A percentile compares a stretch with the other conserved stretches of the same genome.
Evolutionary conservation across 1,140 invertebrate species (phyloP).

Genomic region (Mesaphorura yosii): DNA sequence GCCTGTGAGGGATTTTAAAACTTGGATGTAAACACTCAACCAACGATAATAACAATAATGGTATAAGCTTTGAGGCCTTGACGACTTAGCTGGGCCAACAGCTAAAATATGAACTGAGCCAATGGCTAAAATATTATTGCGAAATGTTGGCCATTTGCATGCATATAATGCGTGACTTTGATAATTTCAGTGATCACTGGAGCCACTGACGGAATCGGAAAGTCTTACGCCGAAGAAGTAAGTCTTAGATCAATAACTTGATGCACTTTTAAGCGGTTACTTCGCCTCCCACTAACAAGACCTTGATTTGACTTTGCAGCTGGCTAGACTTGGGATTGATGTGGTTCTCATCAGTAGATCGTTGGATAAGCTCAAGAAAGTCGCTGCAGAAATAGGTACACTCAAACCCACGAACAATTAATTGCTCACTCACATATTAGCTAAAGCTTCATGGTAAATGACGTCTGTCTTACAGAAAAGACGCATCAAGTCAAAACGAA

Average conservation of each 20-base stretch:
- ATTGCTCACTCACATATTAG: background rate
- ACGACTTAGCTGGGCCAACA: too few species aligned
- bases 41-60: too few species aligned
- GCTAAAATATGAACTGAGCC: too few species aligned
- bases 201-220: slow-evolving; percentile 84
- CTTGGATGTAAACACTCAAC: too few species aligned
- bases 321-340: slow-evolving; percentile 70
- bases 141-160: background rate
- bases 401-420: too few species aligned
- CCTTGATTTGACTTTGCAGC: slow-evolving; percentile 40
- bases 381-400: slow-evolving; percentile 72
- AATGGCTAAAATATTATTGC: background rate
- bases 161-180: background rate
- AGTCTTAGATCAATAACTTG: slow-evolving; percentile 15
- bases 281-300: background rate
- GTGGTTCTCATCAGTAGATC: slow-evolving; percentile 81
- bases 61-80: too few species aligned
- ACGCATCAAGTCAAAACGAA: slow-evolving; percentile 66
- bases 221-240: slow-evolving; percentile 67
- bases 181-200: slow-evolving; percentile 66
- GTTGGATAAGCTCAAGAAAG: slow-evolving; percentile 61
- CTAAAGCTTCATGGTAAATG: background rate
- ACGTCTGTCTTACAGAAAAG: slow-evolving; percentile 43
- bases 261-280: slow-evolving; percentile 1
- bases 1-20: too few species aligned